phyloP scores from a whole-genome alignment of 2,797 vertebrate species.

The Pipistrellus pygmaeus region DNA sequence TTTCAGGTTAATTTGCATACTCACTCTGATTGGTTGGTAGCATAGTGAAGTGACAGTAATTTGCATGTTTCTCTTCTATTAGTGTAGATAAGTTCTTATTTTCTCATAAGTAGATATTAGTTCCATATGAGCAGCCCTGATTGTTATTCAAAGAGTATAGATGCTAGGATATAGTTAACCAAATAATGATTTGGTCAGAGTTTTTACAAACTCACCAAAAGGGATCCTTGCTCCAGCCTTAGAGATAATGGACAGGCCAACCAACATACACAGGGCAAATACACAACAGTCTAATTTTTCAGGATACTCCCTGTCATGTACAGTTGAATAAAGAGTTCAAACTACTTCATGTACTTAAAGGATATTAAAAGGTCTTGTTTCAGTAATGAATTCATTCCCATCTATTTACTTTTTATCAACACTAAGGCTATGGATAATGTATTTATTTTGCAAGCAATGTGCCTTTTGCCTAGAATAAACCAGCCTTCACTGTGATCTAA shows the following conservation, averaged over 20 bases:
- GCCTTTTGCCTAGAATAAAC: not conserved
- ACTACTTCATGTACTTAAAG: not conserved
- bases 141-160: not conserved
- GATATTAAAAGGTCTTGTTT: not conserved
- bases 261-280: not conserved
- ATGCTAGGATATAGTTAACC: not conserved
- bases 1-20: too few species aligned
- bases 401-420: slow-evolving; percentile 5
- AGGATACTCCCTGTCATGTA: not conserved
- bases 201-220: slow-evolving; percentile 8
- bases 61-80: too few species aligned
- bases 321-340: not conserved
- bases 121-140: not conserved
- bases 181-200: not conserved
- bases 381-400: not conserved
- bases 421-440: not conserved
- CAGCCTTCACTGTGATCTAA: not conserved
- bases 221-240: not conserved
- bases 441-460: slow-evolving; percentile 33
- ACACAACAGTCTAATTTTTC: not conserved
- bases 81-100: too few species aligned
- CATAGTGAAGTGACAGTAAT: too few species aligned
- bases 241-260: not conserved
- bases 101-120: not conserved
- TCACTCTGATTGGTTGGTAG: too few species aligned